phyloP scores from a whole-genome alignment of 2,888 invertebrate species.

The Lampropteryx suffumata region DNA sequence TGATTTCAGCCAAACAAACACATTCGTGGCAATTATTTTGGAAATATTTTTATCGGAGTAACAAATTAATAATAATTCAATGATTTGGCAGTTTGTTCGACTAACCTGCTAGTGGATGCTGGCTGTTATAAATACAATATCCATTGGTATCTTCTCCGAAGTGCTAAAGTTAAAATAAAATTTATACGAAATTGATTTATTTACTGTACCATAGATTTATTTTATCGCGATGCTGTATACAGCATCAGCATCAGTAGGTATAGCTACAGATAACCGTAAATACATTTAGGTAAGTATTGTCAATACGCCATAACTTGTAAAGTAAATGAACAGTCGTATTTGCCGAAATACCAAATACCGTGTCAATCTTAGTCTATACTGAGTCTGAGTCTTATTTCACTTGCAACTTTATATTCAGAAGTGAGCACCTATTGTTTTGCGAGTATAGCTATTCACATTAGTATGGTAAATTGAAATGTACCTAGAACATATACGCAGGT shows the following conservation, averaged over 20 bases:
- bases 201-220: too few species aligned
- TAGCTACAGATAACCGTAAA: too few species aligned
- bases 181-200: too few species aligned
- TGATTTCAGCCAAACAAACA: conserved; percentile 39
- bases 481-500: neutral
- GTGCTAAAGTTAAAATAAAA: too few species aligned
- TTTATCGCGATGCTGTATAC: too few species aligned
- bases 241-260: too few species aligned
- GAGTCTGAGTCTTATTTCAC: conserved; percentile 36
- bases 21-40: conserved; percentile 43
- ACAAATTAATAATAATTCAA: conserved; percentile 43
- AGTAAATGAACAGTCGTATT: too few species aligned
- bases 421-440: conserved; percentile 31
- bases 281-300: too few species aligned
- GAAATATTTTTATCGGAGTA: conserved; percentile 44
- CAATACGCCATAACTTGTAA: too few species aligned
- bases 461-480: neutral
- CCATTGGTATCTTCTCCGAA: neutral
- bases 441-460: neutral
- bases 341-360: conserved; percentile 57
- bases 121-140: neutral
- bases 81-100: conserved; percentile 37
- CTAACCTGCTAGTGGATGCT: conserved; percentile 33
- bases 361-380: conserved; percentile 52
- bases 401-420: neutral